phyloP scores from a whole-genome alignment of 1,140 invertebrate genomes.

The Anadara kagoshimensis region DNA sequence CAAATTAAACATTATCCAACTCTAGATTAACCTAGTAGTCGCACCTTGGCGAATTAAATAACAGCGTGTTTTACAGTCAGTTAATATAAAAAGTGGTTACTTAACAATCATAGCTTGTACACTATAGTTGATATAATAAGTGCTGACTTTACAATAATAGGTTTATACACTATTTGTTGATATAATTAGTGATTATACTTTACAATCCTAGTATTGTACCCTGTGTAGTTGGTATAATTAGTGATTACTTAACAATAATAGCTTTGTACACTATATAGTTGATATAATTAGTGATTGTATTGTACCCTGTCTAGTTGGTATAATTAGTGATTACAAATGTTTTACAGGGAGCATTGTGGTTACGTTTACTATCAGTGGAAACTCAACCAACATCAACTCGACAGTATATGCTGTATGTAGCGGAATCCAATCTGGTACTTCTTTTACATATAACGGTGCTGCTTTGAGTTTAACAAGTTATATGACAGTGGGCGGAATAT shows the following conservation, averaged over 20 bases:
- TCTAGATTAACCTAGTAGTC: too few species aligned
- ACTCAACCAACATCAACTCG: slow-evolving; percentile 32
- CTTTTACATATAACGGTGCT: slow-evolving; percentile 41
- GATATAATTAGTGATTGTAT: not conserved
- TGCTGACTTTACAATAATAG: not conserved
- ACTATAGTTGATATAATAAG: too few species aligned
- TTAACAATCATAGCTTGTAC: too few species aligned
- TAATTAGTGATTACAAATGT: not conserved
- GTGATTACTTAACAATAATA: not conserved
- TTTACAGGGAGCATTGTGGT: slow-evolving; percentile 56
- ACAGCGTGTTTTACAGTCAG: too few species aligned
- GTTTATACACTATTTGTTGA: not conserved
- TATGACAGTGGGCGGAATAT: slow-evolving; percentile 39
- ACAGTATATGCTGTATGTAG: slow-evolving; percentile 44
- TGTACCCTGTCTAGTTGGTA: too few species aligned
- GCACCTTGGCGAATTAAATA: too few species aligned
- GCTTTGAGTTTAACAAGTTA: slow-evolving; percentile 37
- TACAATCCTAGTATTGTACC: too few species aligned
- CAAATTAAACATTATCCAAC: too few species aligned
- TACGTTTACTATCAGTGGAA: slow-evolving; percentile 44
- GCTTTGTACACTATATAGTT: not conserved
- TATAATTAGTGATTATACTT: not conserved
- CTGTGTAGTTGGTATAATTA: not conserved
- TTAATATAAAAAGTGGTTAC: too few species aligned
- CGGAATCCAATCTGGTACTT: slow-evolving; percentile 38